These are phyloP conservation scores for Caenorhabditis sp. DNA, from an alignment of 2,888 invertebrate species.

Conservation along the genomic window DNA sequence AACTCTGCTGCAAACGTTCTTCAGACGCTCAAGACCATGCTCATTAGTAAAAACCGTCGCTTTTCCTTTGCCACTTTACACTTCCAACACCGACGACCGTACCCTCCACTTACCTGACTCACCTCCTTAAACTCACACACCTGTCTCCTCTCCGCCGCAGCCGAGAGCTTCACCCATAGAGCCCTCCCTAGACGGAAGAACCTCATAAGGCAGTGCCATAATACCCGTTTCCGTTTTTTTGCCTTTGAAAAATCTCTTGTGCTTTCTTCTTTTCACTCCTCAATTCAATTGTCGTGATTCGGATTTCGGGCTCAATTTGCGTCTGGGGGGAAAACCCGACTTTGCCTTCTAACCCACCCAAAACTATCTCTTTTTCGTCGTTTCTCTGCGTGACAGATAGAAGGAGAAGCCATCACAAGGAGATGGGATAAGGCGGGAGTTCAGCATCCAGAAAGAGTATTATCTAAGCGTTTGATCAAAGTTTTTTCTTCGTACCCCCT, in stretches of 20 bases:
- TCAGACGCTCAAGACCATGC: too few relatives aligned
- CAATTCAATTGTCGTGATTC: constrained; percentile 58
- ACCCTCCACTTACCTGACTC: too few relatives aligned
- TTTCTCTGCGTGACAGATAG: not conserved
- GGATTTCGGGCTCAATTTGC: constrained; percentile 27
- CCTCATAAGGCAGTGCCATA: not conserved
- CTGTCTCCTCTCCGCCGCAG: too few relatives aligned
- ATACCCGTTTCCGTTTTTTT: constrained; percentile 23
- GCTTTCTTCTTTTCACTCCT: not conserved
- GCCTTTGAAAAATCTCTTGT: constrained; percentile 13
- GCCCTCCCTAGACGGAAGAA: too few relatives aligned
- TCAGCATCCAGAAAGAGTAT: constrained; percentile 9
- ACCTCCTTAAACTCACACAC: too few relatives aligned
- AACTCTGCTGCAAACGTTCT: too few relatives aligned
- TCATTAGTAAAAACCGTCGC: too few relatives aligned
- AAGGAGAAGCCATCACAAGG: too few relatives aligned
- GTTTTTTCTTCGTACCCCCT: constrained; percentile 5
- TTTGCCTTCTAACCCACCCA: constrained; percentile 23
- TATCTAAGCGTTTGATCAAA: constrained; percentile 40
- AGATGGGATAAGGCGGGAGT: not conserved
- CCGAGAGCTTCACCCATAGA: too few relatives aligned
- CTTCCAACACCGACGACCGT: too few relatives aligned
- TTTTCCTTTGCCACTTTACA: too few relatives aligned
- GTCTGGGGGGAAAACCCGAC: not conserved
- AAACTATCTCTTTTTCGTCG: constrained; percentile 27